Percentiles rank a stretch among this genome's conserved stretches.
phyloP scores from a whole-genome alignment of 92 coral and sea anemone genomes.

The Scolanthus callimorphus region DNA sequence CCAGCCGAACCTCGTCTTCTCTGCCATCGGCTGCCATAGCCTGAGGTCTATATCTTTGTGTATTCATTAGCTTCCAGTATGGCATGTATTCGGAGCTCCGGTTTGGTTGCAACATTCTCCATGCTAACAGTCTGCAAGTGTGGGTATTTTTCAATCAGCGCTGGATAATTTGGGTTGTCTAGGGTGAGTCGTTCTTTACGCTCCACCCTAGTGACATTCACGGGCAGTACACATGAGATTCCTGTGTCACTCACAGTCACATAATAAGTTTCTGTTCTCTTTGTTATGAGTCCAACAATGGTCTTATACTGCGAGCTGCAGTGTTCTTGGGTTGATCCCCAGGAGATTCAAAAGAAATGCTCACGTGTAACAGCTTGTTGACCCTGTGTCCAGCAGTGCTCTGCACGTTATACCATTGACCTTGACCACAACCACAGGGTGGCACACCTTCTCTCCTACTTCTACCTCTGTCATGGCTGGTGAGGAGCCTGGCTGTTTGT shows the following conservation, averaged over 20 bases:
- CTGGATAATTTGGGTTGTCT: slow-evolving; percentile 25
- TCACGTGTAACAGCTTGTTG: slow-evolving; percentile 19
- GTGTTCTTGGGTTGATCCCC: neutral
- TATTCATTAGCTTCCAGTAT: slow-evolving; percentile 17
- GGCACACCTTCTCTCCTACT: slow-evolving; percentile 6
- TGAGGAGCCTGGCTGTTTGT: slow-evolving; percentile 1
- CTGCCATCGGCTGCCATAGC: neutral
- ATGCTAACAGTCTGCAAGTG: slow-evolving; percentile 9
- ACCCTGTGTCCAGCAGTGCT: slow-evolving; percentile 33
- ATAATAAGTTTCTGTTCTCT: slow-evolving; percentile 25
- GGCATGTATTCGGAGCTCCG: slow-evolving; percentile 6
- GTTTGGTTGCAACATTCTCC: slow-evolving; percentile 16
- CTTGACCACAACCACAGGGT: slow-evolving; percentile 13
- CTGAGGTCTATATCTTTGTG: slow-evolving; percentile 10
- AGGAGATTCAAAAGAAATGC: slow-evolving; percentile 6
- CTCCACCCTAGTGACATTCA: slow-evolving; percentile 15
- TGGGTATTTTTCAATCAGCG: slow-evolving; percentile 3
- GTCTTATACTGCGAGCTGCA: too few relatives aligned
- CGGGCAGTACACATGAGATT: slow-evolving; percentile 19
- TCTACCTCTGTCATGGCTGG: neutral
- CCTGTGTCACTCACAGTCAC: slow-evolving; percentile 27
- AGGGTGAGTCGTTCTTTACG: slow-evolving; percentile 18
- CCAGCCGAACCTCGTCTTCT: neutral
- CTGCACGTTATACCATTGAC: slow-evolving; percentile 13
- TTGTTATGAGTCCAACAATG: slow-evolving; percentile 40